Conservation (phyloP, 2,888 invertebrate genomes). For the Ectropis crepuscularia region DNA sequence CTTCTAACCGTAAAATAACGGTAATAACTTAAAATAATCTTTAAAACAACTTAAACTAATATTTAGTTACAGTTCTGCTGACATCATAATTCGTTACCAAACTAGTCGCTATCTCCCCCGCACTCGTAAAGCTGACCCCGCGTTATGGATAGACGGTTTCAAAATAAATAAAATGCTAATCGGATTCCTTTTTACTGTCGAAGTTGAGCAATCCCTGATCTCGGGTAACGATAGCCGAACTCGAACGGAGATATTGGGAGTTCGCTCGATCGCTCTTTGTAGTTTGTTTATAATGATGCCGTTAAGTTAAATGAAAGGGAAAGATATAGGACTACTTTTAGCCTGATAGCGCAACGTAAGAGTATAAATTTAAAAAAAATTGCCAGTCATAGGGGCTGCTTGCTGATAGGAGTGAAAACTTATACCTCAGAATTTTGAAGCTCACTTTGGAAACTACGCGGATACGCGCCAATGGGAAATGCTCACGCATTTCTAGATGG, state of each 20-base stretch:
- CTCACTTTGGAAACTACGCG: no score
- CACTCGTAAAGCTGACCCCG: slow-evolving; percentile 44
- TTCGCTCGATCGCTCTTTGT: slow-evolving; percentile 26
- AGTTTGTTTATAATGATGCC: slow-evolving; percentile 24
- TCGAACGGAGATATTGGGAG: slow-evolving; percentile 20
- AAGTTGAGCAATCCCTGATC: slow-evolving; percentile 58
- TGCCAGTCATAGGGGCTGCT: no score
- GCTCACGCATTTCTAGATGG: no score
- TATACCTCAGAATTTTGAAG: no score
- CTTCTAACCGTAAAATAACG: no score
- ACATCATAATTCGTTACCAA: slow-evolving; percentile 4
- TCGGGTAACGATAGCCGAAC: slow-evolving; percentile 37
- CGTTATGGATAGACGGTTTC: slow-evolving; percentile 43
- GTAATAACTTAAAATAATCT: no score
- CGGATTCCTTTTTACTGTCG: slow-evolving; percentile 56
- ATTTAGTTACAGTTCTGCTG: no score
- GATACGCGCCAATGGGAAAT: no score
- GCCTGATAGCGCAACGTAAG: no score
- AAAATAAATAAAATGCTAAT: slow-evolving; percentile 65
- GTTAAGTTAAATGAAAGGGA: slow-evolving; percentile 14
- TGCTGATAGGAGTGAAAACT: no score
- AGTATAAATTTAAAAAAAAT: no score
- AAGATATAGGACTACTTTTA: background rate
- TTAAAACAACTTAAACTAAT: no score
- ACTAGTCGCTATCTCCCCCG: background rate